A percentile compares a stretch with the other conserved stretches of the same genome.
These are phyloP conservation scores for Tinea trinotella DNA, from an alignment of 2,888 invertebrate species.

Conservation along the genomic window DNA sequence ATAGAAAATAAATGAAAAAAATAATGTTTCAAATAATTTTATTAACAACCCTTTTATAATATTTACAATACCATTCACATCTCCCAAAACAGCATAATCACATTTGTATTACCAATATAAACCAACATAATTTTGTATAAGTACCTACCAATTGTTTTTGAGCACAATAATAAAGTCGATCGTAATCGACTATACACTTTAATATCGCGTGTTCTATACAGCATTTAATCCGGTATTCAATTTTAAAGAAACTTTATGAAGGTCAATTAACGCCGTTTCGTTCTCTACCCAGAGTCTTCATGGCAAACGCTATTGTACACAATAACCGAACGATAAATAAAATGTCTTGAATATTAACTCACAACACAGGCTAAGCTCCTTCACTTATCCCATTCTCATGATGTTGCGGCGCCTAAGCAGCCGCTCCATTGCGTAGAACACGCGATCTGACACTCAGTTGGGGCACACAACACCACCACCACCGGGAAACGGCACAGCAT, in stretches of 20 bases:
- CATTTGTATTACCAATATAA: not conserved
- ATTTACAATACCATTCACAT: not conserved
- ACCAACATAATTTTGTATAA: conserved; percentile 2
- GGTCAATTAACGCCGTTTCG: not conserved
- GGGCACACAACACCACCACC: conserved; percentile 76
- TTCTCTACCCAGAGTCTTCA: conserved; percentile 5
- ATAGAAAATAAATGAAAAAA: too few relatives aligned
- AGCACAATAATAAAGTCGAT: conserved; percentile 4
- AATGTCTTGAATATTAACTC: not conserved
- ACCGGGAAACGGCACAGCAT: conserved; percentile 59
- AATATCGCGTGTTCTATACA: conserved; percentile 63
- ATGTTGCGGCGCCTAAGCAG: conserved; percentile 63
- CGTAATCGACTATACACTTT: not conserved
- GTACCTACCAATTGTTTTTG: conserved; percentile 15
- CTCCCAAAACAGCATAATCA: not conserved
- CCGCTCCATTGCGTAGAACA: conserved; percentile 69
- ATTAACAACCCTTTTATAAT: not conserved
- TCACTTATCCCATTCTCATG: conserved; percentile 62
- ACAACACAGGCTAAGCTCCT: not conserved
- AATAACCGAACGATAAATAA: not conserved
- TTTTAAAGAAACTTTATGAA: conserved; percentile 11
- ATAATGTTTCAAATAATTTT: not conserved
- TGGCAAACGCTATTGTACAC: conserved; percentile 8
- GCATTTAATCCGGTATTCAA: conserved; percentile 37
- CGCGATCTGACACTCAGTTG: conserved; percentile 71